Evolutionary conservation across 2,888 invertebrate genomes (phyloP).

Genomic region (Operophtera brumata): DNA sequence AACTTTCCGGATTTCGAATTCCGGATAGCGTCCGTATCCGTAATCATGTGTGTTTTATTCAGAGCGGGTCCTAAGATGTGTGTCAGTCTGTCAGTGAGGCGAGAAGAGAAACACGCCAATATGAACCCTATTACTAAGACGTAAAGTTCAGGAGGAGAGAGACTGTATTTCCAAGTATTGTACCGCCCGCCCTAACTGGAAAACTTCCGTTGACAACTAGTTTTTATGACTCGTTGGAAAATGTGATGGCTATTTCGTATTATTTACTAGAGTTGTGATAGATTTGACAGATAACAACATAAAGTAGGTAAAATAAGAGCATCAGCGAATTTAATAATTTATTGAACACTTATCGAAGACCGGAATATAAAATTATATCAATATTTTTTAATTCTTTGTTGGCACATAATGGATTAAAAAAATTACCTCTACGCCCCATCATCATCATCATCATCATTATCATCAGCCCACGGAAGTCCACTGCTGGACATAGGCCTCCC

Average conservation of each 20-base stretch:
- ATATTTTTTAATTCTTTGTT: too few relatives aligned
- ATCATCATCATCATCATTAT: too few relatives aligned
- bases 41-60: conserved; percentile 41
- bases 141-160: conserved; percentile 14
- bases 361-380: too few relatives aligned
- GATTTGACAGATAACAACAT: conserved; percentile 1
- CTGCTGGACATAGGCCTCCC: too few relatives aligned
- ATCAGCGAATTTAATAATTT: too few relatives aligned
- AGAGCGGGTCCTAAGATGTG: conserved; percentile 48
- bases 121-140: conserved; percentile 7
- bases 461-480: too few relatives aligned
- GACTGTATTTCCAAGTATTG: conserved; percentile 23
- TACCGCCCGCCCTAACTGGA: conserved; percentile 31
- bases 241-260: conserved; percentile 13
- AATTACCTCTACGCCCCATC: too few relatives aligned
- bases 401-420: too few relatives aligned
- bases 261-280: conserved; percentile 3
- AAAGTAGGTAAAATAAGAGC: neutral
- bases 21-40: conserved; percentile 29
- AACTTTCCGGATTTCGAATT: conserved; percentile 25
- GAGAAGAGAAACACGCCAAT: conserved; percentile 7
- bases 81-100: conserved; percentile 37
- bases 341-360: too few relatives aligned
- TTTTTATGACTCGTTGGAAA: conserved; percentile 26
- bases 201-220: conserved; percentile 28